Base-by-base conservation (phyloP, 2,888 invertebrate genomes). In the Nemotelus nigrinus region DNA sequence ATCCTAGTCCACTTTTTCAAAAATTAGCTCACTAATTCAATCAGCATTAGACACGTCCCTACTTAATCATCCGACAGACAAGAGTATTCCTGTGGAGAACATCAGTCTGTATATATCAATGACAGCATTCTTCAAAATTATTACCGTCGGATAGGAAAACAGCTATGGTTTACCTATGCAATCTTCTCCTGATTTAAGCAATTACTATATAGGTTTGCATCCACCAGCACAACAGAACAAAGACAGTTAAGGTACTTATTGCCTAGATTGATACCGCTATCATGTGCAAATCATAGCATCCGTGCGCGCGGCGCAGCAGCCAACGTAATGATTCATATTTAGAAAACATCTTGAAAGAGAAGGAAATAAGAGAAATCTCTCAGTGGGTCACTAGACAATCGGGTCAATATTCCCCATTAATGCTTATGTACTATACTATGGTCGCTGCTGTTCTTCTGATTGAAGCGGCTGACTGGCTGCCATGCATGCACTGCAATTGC, bases 311-410 rank as follows among this genome's bases (percentile, higher is more conserved):
- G 25, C 25, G 25, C 25, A 25, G 25, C 25, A 80, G 79, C 79
- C 78, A 78, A 78, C 76, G 80, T 78, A 81, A 80, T 80, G 79
- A 77, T 41, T 64, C 63, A 79, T 63, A 57, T 78, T 78, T 80
- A 81, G 79, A 79, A 80, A 80, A 81, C 77, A 80, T 80, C 80
- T 79, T 78, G 77, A 71, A 79, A 80, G 80, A 80, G 79, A 79
- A 80, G 80, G 80, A 81, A 81, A 80, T 78, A 80, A 81, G 80
- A 81, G 80, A 80, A 79, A 79, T 79, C 79, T 79, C 78, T 79
- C 79, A 81, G 81, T 81, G 81, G 81, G 81, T 81, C 81, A 81
- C 81, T 81, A 81, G 80, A 81, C 81, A 81, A 80, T 81, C 79
- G 80, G 81, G 81, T 81, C 81, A 81, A 80, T 81, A 80, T 55